Percentiles rank a stretch among this genome's conserved stretches.
These are phyloP conservation scores for Incurvaria masculella DNA, from an alignment of 2,888 invertebrate genomes.

Conservation along the genomic window DNA sequence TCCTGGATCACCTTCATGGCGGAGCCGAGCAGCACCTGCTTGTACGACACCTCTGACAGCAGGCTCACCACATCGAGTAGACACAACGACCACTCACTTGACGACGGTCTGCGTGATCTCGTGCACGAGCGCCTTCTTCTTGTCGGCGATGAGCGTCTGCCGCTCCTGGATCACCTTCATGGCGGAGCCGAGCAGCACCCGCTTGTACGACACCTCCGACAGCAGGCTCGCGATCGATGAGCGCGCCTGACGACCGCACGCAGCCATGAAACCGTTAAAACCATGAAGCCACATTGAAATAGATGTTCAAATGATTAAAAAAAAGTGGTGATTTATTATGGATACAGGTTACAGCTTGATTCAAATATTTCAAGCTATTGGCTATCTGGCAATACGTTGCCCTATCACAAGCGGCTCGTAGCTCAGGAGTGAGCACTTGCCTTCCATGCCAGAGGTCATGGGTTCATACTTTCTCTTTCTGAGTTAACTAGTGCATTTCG, in stretches of 20 bases:
- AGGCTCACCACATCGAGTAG: no score
- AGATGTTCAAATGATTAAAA: no score
- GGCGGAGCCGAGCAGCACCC: slow-evolving; percentile 70
- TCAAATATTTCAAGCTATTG: no score
- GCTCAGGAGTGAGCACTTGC: no score
- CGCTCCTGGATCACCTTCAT: slow-evolving; percentile 82
- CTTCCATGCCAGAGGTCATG: no score
- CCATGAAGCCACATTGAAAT: neutral
- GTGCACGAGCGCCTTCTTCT: slow-evolving; percentile 79
- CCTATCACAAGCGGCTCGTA: no score
- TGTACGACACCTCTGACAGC: slow-evolving; percentile 61
- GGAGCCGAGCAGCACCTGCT: slow-evolving; percentile 70
- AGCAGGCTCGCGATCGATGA: slow-evolving; percentile 37
- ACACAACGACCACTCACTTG: no score
- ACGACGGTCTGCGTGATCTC: slow-evolving; percentile 87
- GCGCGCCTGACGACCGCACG: slow-evolving; percentile 45
- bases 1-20: slow-evolving; percentile 81
- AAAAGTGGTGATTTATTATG: no score
- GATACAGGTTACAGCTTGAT: no score
- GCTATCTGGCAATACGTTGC: no score
- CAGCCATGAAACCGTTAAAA: slow-evolving; percentile 66
- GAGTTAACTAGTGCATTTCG: no score
- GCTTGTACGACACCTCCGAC: slow-evolving; percentile 64
- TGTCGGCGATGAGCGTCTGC: slow-evolving; percentile 79
- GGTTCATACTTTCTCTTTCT: no score